phyloP scores from a whole-genome alignment of 2,797 vertebrate species.

The Rhyacichthys aspro region DNA sequence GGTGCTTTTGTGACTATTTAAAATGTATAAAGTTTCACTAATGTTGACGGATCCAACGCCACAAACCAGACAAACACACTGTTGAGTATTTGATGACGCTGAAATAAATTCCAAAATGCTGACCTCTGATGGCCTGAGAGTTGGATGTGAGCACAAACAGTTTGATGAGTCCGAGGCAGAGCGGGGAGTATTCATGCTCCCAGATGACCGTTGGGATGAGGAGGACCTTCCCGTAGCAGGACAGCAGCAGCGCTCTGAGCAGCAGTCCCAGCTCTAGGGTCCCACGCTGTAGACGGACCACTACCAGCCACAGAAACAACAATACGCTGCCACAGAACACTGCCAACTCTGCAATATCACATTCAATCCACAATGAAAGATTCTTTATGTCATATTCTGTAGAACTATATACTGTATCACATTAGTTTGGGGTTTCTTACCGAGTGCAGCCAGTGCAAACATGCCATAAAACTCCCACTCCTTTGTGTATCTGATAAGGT shows the following conservation, averaged over 20 bases:
- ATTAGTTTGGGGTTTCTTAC: slow-evolving; percentile 69
- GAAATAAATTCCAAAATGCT: background rate
- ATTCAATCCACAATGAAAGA: no score
- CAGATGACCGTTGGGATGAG: slow-evolving; percentile 96
- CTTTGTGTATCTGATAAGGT: slow-evolving; percentile 96
- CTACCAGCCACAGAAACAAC: slow-evolving; percentile 80
- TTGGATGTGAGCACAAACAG: slow-evolving; percentile 94
- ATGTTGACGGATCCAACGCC: no score
- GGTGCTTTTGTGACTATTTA: background rate
- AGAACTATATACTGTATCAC: background rate
- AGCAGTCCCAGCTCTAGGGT: slow-evolving; percentile 76
- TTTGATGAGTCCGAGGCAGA: slow-evolving; percentile 92
- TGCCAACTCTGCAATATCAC: slow-evolving; percentile 81
- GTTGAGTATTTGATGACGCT: no score
- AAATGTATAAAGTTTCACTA: no score
- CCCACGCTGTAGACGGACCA: slow-evolving; percentile 57
- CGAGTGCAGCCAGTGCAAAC: slow-evolving; percentile 90
- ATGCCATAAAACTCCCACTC: slow-evolving; percentile 98
- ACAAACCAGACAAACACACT: no score
- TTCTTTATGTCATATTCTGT: no score
- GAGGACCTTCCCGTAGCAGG: slow-evolving; percentile 94
- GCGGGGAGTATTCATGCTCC: slow-evolving; percentile 93
- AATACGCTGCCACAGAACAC: slow-evolving; percentile 88
- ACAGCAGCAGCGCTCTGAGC: slow-evolving; percentile 90
- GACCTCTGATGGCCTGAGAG: slow-evolving; percentile 92